These are phyloP conservation scores for Zaprionus lineosus DNA, from an alignment of 2,888 invertebrate species.

Conservation along the genomic window DNA sequence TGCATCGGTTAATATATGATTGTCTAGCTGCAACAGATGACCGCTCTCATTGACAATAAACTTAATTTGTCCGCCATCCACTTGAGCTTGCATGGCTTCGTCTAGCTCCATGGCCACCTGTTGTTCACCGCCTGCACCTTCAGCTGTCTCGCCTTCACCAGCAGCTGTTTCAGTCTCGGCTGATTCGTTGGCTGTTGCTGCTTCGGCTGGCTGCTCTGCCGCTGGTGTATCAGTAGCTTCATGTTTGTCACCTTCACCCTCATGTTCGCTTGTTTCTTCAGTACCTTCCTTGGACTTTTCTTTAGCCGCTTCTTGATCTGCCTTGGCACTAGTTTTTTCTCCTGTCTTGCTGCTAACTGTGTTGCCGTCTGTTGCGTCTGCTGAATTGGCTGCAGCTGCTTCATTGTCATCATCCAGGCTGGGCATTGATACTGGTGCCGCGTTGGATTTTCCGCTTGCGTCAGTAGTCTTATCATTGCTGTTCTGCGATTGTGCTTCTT, in stretches of 20 bases:
- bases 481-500: slow-evolving; percentile 68
- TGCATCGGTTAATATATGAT: slow-evolving; percentile 83
- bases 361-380: slow-evolving; percentile 48
- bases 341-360: slow-evolving; percentile 27
- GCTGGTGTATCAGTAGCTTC: slow-evolving; percentile 42
- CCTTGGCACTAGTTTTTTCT: slow-evolving; percentile 36
- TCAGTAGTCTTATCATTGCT: slow-evolving; percentile 59
- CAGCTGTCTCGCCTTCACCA: slow-evolving; percentile 47
- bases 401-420: slow-evolving; percentile 83
- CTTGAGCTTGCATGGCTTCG: slow-evolving; percentile 83
- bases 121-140: slow-evolving; percentile 63
- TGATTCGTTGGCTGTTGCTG: slow-evolving; percentile 47
- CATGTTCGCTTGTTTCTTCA: slow-evolving; percentile 24
- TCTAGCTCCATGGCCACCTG: slow-evolving; percentile 83
- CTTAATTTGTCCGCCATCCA: slow-evolving; percentile 83
- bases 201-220: slow-evolving; percentile 35
- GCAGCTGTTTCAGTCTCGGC: slow-evolving; percentile 45
- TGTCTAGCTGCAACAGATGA: slow-evolving; percentile 82
- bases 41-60: slow-evolving; percentile 83
- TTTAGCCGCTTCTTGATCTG: slow-evolving; percentile 41
- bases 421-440: slow-evolving; percentile 82
- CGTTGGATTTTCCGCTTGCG: slow-evolving; percentile 48
- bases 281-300: slow-evolving; percentile 35
- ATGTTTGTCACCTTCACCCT: slow-evolving; percentile 35
- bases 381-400: slow-evolving; percentile 53